phyloP scores from a whole-genome alignment of 2,888 invertebrate genomes.

The Gymnocheta viridis region DNA sequence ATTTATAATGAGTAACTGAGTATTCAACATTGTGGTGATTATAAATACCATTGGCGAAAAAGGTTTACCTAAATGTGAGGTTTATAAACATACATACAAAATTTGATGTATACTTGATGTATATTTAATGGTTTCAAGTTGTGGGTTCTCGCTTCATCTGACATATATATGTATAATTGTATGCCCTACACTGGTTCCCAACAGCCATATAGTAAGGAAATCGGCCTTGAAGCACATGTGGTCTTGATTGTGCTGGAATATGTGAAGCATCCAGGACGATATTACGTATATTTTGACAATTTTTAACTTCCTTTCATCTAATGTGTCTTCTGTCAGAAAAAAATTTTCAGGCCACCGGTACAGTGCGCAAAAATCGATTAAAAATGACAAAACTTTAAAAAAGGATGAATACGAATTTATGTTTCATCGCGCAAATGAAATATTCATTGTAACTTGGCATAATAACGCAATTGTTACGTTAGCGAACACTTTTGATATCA shows the following conservation, averaged over 20 bases:
- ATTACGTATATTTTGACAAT: constrained; percentile 6
- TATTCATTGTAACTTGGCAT: constrained; percentile 4
- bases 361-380: too few species aligned
- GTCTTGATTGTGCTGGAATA: background rate
- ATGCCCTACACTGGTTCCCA: background rate
- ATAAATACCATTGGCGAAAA: too few species aligned
- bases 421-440: constrained; percentile 11
- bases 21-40: too few species aligned
- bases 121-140: background rate
- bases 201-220: background rate
- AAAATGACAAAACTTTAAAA: constrained; percentile 2
- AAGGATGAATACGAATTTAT: constrained; percentile 9
- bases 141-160: too few species aligned
- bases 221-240: background rate
- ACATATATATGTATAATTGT: background rate
- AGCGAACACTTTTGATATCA: too few species aligned
- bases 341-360: background rate
- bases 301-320: background rate
- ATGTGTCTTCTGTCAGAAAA: constrained; percentile 10
- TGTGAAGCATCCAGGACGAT: constrained; percentile 8
- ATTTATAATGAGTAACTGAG: too few species aligned
- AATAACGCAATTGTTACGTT: too few species aligned
- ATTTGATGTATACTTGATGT: background rate
- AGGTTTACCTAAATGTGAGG: too few species aligned
- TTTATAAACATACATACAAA: too few species aligned